phyloP scores from a whole-genome alignment of 2,888 invertebrate species.

The Oscheius sp. region DNA sequence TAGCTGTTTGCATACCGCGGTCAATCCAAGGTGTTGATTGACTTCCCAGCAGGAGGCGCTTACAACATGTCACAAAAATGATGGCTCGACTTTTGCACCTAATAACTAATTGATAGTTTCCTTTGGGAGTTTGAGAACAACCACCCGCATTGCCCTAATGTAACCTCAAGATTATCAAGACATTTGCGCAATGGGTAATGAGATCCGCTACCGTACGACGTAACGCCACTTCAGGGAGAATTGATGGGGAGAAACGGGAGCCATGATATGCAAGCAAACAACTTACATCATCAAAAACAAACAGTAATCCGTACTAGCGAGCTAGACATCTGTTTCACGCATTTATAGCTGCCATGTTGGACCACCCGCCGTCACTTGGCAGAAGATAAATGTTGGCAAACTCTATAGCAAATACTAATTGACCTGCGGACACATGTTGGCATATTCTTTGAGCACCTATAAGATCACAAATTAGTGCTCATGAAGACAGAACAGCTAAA shows the following conservation, averaged over 20 bases:
- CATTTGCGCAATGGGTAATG: conserved; percentile 27
- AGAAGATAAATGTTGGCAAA: conserved; percentile 23
- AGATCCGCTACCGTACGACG: conserved; percentile 25
- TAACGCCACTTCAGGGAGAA: conserved; percentile 14
- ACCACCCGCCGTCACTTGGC: conserved; percentile 21
- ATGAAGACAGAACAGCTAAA: too few species aligned
- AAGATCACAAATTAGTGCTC: too few species aligned
- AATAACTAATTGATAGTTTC: too few species aligned
- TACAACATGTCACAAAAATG: conserved; percentile 21
- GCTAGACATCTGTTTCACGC: not conserved
- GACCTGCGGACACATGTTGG: conserved; percentile 13
- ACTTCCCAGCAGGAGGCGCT: conserved; percentile 14
- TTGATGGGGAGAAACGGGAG: conserved; percentile 23
- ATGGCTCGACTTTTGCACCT: too few species aligned
- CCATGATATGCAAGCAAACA: conserved; percentile 25
- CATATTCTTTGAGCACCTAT: too few species aligned
- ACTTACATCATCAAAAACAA: conserved; percentile 25
- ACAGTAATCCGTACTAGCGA: conserved; percentile 14
- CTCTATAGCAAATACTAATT: conserved; percentile 17
- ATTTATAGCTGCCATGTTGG: not conserved
- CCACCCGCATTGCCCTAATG: not conserved
- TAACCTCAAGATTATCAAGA: conserved; percentile 13
- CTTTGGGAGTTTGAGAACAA: not conserved
- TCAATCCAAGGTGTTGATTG: conserved; percentile 30
- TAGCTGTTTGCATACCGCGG: conserved; percentile 10